Conservation (phyloP, 2,888 invertebrate genomes). For the Osedax fenrisi region DNA sequence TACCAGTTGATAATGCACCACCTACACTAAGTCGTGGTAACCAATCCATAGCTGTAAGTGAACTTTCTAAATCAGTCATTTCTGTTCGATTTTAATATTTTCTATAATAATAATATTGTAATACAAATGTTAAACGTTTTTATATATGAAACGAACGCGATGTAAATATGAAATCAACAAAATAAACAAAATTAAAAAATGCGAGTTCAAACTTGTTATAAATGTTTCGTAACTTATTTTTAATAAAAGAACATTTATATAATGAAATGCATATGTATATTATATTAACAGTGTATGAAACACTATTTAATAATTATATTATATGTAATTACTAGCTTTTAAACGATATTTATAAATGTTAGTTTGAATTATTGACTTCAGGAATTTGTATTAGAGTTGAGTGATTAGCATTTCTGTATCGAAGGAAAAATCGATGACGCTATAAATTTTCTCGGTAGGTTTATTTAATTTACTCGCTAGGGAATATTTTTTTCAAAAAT, state of each 20-base stretch:
- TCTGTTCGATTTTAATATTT: conserved; percentile 16
- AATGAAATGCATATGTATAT: too few relatives aligned
- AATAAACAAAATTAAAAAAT: too few relatives aligned
- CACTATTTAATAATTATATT: not conserved
- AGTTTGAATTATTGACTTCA: not conserved
- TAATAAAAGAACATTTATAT: too few relatives aligned
- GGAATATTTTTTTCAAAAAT: not conserved
- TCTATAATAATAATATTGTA: not conserved
- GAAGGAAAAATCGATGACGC: not conserved
- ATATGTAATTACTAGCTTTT: not conserved
- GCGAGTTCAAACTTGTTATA: too few relatives aligned
- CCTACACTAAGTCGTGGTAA: conserved; percentile 51
- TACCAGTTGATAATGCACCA: conserved; percentile 40
- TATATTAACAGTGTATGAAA: too few relatives aligned
- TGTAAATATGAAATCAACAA: too few relatives aligned
- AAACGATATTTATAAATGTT: not conserved
- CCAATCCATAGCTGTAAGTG: conserved; percentile 54
- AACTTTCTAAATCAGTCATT: conserved; percentile 52
- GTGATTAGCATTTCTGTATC: not conserved
- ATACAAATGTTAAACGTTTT: too few relatives aligned
- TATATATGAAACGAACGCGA: too few relatives aligned
- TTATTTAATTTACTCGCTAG: not conserved
- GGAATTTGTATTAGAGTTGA: not conserved
- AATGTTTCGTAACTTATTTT: too few relatives aligned
- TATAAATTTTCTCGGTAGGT: not conserved